A percentile compares a stretch with the other conserved stretches of the same genome.
These are phyloP conservation scores for Xanthorhoe designata DNA, from an alignment of 2,888 invertebrate species.

Conservation along the genomic window DNA sequence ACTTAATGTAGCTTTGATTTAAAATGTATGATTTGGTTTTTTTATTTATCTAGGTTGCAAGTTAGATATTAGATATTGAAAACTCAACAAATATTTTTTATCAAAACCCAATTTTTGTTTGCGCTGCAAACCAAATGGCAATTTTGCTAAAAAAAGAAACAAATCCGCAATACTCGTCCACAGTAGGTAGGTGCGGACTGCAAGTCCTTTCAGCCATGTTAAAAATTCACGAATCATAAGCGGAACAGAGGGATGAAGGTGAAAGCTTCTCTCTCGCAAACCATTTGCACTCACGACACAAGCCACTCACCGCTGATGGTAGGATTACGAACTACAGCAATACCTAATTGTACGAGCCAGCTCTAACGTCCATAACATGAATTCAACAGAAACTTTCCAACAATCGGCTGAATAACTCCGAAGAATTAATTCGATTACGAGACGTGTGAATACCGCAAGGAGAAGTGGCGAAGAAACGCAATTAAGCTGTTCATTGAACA, in stretches of 20 bases:
- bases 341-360: constrained; percentile 36
- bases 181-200: constrained; percentile 53
- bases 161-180: constrained; percentile 39
- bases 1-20: too few relatives aligned
- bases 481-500: constrained; percentile 80
- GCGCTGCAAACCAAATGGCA: not conserved
- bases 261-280: constrained; percentile 50
- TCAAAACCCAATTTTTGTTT: not conserved
- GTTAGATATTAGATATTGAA: not conserved
- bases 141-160: not conserved
- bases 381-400: constrained; percentile 37
- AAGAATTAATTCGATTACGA: constrained; percentile 66
- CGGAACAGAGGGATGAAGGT: constrained; percentile 63
- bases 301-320: constrained; percentile 51
- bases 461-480: constrained; percentile 72
- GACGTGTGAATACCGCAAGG: constrained; percentile 64
- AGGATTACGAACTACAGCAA: constrained; percentile 51
- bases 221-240: constrained; percentile 78
- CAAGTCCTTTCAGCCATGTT: constrained; percentile 66
- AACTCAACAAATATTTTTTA: not conserved
- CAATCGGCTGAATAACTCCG: constrained; percentile 22
- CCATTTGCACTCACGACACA: constrained; percentile 63
- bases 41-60: too few relatives aligned
- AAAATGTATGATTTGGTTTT: too few relatives aligned
- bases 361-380: constrained; percentile 34